phyloP scores from a whole-genome alignment of 2,797 vertebrate species.

The Hapalemur alaotrensis region DNA sequence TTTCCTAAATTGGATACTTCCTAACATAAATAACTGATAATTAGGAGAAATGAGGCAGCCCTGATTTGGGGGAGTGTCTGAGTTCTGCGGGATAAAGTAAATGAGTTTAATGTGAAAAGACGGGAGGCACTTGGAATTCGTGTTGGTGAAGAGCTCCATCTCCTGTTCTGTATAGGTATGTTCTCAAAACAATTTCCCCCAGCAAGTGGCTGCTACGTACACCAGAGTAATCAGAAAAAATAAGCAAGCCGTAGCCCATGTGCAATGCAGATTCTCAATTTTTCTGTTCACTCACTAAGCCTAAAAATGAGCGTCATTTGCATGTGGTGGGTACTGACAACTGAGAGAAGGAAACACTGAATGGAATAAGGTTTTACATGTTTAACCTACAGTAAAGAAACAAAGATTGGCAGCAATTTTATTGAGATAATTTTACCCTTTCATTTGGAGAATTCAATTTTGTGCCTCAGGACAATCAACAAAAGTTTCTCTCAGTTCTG shows the following conservation, averaged over 20 bases:
- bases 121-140: neutral
- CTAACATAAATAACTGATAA: neutral
- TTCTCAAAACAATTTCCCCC: neutral
- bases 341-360: neutral
- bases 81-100: neutral
- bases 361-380: neutral
- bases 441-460: constrained; percentile 22
- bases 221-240: too few species aligned
- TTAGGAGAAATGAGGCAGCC: neutral
- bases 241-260: rapidly evolving
- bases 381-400: neutral
- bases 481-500: neutral
- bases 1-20: neutral
- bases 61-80: neutral
- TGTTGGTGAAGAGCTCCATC: constrained; percentile 73
- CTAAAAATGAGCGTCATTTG: neutral
- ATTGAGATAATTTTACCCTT: constrained; percentile 19
- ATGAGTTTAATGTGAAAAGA: neutral
- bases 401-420: neutral
- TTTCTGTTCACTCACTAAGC: neutral
- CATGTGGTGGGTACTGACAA: too few species aligned
- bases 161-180: constrained; percentile 54
- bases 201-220: neutral
- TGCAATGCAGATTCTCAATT: neutral
- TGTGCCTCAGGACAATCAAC: neutral